Evolutionary conservation across 2,113 vertebrate species (phyloP), one percentile per base, ranked within the genome.

Genomic region (Callaeas wilsoni): DNA sequence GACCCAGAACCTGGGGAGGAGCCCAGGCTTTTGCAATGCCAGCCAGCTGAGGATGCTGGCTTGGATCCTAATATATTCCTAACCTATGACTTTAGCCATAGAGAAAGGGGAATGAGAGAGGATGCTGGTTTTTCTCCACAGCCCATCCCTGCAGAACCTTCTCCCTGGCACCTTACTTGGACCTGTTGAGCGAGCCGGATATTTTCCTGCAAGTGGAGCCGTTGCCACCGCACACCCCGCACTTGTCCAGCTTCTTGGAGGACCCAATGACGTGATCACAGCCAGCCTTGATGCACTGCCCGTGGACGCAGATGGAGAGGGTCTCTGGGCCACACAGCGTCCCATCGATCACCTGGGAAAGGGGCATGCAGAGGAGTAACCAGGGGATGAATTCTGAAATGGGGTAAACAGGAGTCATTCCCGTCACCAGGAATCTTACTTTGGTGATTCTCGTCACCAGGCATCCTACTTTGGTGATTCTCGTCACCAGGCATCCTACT

Each of bases 251-350:
- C 95, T 98, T 99, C 97, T 98, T 98, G 88, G 97, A 98, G n/a
- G 99, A 99, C 9, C 99, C 99, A 3, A 99, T 97, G 69, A 99
- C 41, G 10, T 99, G 99, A 64, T 99, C 99, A 49, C 99, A 99
- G 89, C 99, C 99, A 3, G 99, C 99, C 95, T 99, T 99, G 96
- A 99, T 98, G 93, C 99, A 99, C 94, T 99, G 99, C 67, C 99
- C 99, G 1, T 98, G 98, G 42, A 99, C 99, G 7, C 99, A 99
- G 94, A 99, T 97, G 18, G 99, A 99, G 33, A 99, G 99, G 47
- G 98, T 99, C 90, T 99, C 99, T 0, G 99, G 99, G 10, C 99
- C 99, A 23, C 99, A 99, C 32, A 98, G 98, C 1, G 99, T 99
- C 59, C 99, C 99, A 0, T 99, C 99, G 1, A 98, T 98, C 64